Base-by-base conservation (phyloP, 92 coral and sea anemone genomes). In the Metridium senile region DNA sequence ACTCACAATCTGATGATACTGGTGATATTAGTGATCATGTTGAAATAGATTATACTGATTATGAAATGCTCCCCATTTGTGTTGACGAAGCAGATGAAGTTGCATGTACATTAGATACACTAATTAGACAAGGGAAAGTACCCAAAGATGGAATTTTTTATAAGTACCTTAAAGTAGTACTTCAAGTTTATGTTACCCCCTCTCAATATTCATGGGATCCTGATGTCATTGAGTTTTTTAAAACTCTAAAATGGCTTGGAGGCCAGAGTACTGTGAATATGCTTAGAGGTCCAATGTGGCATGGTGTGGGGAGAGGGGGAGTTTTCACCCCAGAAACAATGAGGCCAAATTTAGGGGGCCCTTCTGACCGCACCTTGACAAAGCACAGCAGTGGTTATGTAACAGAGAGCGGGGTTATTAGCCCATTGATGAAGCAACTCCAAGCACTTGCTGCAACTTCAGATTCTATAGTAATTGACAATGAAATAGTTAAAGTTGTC, bases 211-310 rank as follows among this genome's bases (percentile, higher is more conserved):
- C 26, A 39, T 81, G 76, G 81, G 82, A 85, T 74, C 72, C 78
- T 39, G 82, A 68, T 26, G 90, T 85, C 20, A 77, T 71, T 7
- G 83, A 83, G 49, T 53, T 78, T 32, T 84, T 77, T 29, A 72
- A 77, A 70, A 77, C 88, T 27, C 74, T 83, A 28, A 76, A 76
- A 71, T 78, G 84, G 84, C 23, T 84, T 35, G 88, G 88, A 0
- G 88, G 84, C 32, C 79, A 77, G 52, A 84, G 84, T 68, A 78
- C 80, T 27, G 84, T 84, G 26, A 77, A 77, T 56, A 64, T 84
- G 72, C 17, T 84, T 22, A 34, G 80, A 26, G 85, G 89, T 17
- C 89, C 89, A 71, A 72, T 79, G 89, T 84, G 66, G 74, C 88
- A 78, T 76, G 87, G 88, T 9, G 10, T 16, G 27, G 88, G 83